Evolutionary conservation across 2,888 invertebrate genomes (phyloP).

Genomic region (Antitype chi): DNA sequence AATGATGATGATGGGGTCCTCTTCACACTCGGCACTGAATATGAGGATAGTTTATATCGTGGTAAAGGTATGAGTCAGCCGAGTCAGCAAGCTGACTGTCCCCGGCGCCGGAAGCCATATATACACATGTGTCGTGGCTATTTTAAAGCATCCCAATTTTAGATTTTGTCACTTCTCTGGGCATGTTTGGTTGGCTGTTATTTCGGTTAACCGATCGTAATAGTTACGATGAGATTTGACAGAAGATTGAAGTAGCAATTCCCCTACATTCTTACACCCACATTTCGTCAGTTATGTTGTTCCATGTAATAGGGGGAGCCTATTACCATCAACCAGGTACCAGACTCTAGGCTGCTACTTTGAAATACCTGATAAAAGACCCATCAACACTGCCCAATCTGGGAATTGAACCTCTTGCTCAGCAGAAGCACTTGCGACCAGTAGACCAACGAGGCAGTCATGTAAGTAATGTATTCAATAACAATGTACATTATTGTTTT

Average conservation of each 20-base stretch:
- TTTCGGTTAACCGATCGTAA: not conserved
- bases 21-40: not conserved
- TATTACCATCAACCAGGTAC: not conserved
- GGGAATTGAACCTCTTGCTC: too few relatives aligned
- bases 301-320: too few relatives aligned
- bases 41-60: not conserved
- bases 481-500: not conserved
- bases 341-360: not conserved
- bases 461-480: not conserved
- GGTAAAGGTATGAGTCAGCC: too few relatives aligned
- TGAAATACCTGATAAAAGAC: not conserved
- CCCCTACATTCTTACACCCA: too few relatives aligned
- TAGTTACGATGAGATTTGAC: not conserved
- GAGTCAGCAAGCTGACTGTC: not conserved
- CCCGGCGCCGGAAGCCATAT: not conserved
- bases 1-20: not conserved
- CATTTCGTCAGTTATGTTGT: too few relatives aligned
- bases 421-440: not conserved
- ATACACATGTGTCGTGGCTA: not conserved
- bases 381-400: not conserved
- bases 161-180: not conserved
- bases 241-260: not conserved
- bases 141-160: constrained; percentile 24
- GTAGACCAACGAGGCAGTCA: not conserved
- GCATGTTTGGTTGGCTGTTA: not conserved